Conservation (phyloP, 2,113 vertebrate species). For the Spea bombifrons region DNA sequence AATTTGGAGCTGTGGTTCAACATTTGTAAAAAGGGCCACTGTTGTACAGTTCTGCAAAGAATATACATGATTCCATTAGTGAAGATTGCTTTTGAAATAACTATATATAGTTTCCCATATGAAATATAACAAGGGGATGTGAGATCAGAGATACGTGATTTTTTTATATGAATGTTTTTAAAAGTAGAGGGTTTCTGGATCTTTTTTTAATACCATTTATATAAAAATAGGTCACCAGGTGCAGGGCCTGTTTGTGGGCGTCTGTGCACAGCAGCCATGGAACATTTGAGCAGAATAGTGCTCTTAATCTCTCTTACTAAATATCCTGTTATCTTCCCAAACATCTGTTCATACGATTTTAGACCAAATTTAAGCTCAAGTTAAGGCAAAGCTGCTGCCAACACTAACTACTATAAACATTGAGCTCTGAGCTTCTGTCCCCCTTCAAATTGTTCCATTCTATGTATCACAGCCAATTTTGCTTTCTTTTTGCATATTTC, state of each 20-base stretch:
- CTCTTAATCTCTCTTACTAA: slow-evolving; percentile 49
- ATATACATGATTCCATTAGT: too few species aligned
- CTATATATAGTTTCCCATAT: too few species aligned
- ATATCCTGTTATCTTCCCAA: slow-evolving; percentile 49
- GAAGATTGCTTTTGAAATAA: too few species aligned
- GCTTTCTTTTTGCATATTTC: slow-evolving; percentile 1
- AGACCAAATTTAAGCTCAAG: slow-evolving; percentile 48
- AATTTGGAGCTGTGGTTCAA: too few species aligned
- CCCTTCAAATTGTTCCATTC: slow-evolving; percentile 2
- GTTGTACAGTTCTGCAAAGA: too few species aligned
- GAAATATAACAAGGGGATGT: too few species aligned
- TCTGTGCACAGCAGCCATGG: slow-evolving; percentile 43
- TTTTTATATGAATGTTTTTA: too few species aligned
- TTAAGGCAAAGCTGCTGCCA: slow-evolving; percentile 45
- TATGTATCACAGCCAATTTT: background rate
- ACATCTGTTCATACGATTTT: slow-evolving; percentile 48
- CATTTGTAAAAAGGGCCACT: too few species aligned
- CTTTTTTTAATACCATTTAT: background rate
- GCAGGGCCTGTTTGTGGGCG: slow-evolving; percentile 45
- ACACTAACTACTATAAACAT: slow-evolving; percentile 32
- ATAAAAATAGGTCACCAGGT: slow-evolving; percentile 48
- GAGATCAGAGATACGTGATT: too few species aligned
- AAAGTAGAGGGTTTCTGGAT: too few species aligned
- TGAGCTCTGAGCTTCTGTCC: slow-evolving; percentile 20
- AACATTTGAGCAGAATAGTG: slow-evolving; percentile 47